Conservation (phyloP, 2,113 vertebrate species). For the Hoplias malabaricus region DNA sequence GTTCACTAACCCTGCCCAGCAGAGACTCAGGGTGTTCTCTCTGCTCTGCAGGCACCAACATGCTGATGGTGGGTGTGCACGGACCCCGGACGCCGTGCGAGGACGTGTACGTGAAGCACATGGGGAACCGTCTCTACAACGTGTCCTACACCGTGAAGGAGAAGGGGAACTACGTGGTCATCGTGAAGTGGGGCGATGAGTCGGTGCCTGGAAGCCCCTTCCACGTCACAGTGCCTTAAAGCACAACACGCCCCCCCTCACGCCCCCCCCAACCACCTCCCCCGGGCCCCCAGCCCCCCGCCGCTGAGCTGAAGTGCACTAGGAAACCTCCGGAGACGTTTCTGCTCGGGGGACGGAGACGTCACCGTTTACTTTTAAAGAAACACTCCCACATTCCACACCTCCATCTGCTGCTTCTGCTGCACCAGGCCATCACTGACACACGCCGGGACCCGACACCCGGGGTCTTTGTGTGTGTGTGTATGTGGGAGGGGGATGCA, state of each 20-base stretch:
- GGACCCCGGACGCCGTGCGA: constrained; percentile 90
- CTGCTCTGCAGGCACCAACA: constrained; percentile 81
- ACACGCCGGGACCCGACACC: no score
- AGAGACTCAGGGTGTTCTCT: not conserved
- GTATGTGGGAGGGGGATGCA: no score
- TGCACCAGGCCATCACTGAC: no score
- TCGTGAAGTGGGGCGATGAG: constrained; percentile 92
- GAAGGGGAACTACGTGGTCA: constrained; percentile 90
- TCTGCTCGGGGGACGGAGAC: not conserved
- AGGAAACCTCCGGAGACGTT: not conserved
- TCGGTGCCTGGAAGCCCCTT: constrained; percentile 87
- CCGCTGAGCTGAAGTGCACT: constrained; percentile 3
- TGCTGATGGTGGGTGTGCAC: constrained; percentile 93
- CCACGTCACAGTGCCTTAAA: constrained; percentile 82
- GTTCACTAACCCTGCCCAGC: no score
- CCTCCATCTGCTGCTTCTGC: not conserved
- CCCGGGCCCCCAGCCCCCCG: constrained; percentile 8
- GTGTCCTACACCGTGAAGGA: constrained; percentile 92
- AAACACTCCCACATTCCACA: not conserved
- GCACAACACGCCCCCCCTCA: constrained; percentile 5
- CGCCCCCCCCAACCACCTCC: constrained; percentile 22
- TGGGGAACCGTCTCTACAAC: constrained; percentile 88
- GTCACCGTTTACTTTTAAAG: constrained; percentile 16
- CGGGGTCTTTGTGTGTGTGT: no score
- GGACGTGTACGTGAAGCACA: constrained; percentile 90